Evolutionary conservation across 1,140 invertebrate species (phyloP).

Genomic region (Hyposmocoma kahamanoa): DNA sequence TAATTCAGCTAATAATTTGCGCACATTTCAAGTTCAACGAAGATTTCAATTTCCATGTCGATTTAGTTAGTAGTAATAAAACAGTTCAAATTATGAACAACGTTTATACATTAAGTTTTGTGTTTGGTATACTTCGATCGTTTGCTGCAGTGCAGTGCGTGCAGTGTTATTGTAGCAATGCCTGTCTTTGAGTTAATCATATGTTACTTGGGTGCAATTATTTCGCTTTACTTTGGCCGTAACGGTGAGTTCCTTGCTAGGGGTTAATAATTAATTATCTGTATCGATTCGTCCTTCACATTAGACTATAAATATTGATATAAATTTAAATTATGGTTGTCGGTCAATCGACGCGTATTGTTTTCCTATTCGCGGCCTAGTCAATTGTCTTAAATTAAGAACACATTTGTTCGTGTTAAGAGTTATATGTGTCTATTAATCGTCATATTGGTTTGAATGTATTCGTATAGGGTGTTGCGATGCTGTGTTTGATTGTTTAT

Average conservation of each 20-base stretch:
- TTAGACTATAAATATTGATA: conserved; percentile 1
- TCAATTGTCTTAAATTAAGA: conserved; percentile 53
- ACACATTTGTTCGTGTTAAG: conserved; percentile 47
- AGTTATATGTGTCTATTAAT: conserved; percentile 26
- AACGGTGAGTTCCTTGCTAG: background rate
- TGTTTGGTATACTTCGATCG: background rate
- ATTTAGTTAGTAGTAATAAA: no score
- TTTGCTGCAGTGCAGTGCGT: background rate
- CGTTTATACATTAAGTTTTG: no score
- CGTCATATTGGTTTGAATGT: conserved; percentile 9
- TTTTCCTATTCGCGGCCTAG: conserved; percentile 25
- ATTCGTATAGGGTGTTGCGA: background rate
- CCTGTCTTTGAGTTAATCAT: background rate
- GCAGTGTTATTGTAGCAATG: background rate
- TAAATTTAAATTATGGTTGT: conserved; percentile 1
- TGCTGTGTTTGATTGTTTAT: background rate
- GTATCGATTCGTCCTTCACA: background rate
- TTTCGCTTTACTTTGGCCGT: background rate
- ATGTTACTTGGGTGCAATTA: background rate
- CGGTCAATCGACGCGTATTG: background rate
- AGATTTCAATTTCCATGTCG: no score
- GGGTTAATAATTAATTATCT: conserved; percentile 1
- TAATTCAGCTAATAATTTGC: background rate
- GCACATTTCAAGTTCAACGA: no score
- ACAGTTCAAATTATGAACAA: background rate